Base-by-base conservation (phyloP, 2,113 vertebrate genomes). In the Etheostoma cragini region DNA sequence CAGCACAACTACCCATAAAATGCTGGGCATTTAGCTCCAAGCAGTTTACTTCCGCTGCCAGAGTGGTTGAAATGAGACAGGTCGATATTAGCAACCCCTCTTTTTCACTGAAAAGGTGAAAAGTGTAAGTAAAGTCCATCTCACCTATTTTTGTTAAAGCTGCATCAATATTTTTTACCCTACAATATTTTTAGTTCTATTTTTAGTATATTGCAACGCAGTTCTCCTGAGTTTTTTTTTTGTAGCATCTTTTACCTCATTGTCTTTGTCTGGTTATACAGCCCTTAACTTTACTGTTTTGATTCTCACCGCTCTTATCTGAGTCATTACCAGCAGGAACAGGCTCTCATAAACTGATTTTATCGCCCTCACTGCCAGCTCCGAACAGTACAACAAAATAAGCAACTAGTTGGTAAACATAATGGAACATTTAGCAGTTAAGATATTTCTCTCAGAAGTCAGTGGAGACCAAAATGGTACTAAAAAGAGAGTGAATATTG, bases 41-140 rank as follows among this genome's bases (percentile, higher is more conserved):
- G 58, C n/a, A 30, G 45, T 56, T 64, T 15, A 50, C 50, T 61
- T 35, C 65, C 46, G 64, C 57, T 70, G 57, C 57, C 22, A 33
- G 49, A 53, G 7, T n/a, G 26, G 14, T 33, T 57, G 14, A 58
- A 42, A 71, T 3, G 52, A 68, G 17, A n/a, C 7, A n/a, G 0
- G 52, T 45, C 17, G 50, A 22, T 61, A 68, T 68, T 12, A 35
- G 13, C 21, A 19, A 19, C 57, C 13, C 35, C 5, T 64, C 17
- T 21, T 33, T 61, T 61, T 33, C 58, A 61, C 61, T 72, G 19
- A 35, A 50, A 52, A 38, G 30, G 15, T 47, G 42, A 22, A 46
- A 49, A 33, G 14, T 15, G 52, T 26, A 10, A 24, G 15, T n/a
- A 10, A 26, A 53, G n/a, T 8, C 58, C 8, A 57, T 22, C 1